Conservation (phyloP, 1,140 invertebrate species). For the Pseudomyrmex cubaensis region DNA sequence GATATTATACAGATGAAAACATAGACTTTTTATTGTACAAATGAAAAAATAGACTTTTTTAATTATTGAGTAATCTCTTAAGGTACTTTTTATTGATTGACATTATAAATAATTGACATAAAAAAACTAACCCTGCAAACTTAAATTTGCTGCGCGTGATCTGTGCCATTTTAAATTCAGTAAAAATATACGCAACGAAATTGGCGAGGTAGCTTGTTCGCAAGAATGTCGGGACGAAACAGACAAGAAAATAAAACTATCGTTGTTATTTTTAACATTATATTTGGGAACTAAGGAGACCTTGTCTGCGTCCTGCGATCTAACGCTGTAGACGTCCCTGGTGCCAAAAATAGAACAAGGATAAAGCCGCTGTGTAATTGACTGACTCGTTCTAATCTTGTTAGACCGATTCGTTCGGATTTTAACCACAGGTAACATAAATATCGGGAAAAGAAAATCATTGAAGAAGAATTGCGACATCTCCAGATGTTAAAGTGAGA, state of each 20-base stretch:
- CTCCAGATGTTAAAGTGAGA: too few relatives aligned
- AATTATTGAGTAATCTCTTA: neutral
- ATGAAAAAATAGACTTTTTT: neutral
- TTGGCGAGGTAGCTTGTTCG: neutral
- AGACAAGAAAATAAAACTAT: conserved; percentile 3
- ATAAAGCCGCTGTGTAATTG: conserved; percentile 68
- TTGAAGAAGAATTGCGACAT: neutral
- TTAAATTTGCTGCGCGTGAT: too few relatives aligned
- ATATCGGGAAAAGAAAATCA: neutral
- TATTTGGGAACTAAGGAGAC: conserved; percentile 36
- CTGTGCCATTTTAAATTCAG: neutral
- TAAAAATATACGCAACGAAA: conserved; percentile 29
- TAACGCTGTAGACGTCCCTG: conserved; percentile 27
- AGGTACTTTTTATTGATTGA: too few relatives aligned
- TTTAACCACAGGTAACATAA: conserved; percentile 66
- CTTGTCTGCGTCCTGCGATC: conserved; percentile 23
- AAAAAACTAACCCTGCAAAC: too few relatives aligned
- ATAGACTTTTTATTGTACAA: neutral
- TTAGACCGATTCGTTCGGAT: conserved; percentile 72
- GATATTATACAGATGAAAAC: neutral
- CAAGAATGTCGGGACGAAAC: neutral
- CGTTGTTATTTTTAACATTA: conserved; percentile 61
- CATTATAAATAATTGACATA: too few relatives aligned
- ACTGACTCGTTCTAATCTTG: conserved; percentile 73
- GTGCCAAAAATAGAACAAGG: conserved; percentile 71